These are phyloP conservation scores for Brotula barbata DNA, from an alignment of 2,797 vertebrate genomes.

Conservation along the genomic window DNA sequence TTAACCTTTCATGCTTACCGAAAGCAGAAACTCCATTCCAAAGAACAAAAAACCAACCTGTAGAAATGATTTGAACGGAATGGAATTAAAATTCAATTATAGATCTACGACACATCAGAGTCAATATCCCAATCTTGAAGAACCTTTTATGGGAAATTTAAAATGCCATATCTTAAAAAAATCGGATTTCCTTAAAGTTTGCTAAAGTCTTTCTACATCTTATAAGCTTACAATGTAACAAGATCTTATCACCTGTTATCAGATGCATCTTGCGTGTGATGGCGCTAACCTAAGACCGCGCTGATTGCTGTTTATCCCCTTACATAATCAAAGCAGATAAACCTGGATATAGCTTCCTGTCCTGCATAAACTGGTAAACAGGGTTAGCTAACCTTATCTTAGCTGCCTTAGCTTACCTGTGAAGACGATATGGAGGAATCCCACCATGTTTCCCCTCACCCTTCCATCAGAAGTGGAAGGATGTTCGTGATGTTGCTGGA, in stretches of 20 bases:
- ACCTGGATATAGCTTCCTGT: not conserved
- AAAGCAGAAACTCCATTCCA: conserved; percentile 67
- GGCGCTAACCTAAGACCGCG: not conserved
- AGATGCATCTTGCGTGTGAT: not conserved
- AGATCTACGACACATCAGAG: not conserved
- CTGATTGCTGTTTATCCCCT: conserved; percentile 4
- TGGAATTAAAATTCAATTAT: not conserved
- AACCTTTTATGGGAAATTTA: too few species aligned
- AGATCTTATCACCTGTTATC: not conserved
- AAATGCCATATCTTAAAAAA: too few species aligned
- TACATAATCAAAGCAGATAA: conserved; percentile 30
- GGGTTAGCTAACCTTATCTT: conserved; percentile 3
- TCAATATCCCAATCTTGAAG: too few species aligned
- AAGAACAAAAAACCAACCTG: conserved; percentile 60
- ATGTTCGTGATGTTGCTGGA: conserved; percentile 22
- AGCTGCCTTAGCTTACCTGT: conserved; percentile 51
- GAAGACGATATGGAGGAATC: conserved; percentile 60
- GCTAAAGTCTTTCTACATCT: too few species aligned
- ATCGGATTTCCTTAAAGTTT: too few species aligned
- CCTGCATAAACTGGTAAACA: not conserved
- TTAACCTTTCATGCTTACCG: conserved; percentile 55
- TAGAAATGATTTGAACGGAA: conserved; percentile 13
- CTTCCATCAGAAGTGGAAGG: conserved; percentile 60
- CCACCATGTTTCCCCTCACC: conserved; percentile 68
- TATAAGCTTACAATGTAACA: not conserved